Percentiles rank a stretch among this genome's conserved stretches.
phyloP scores from a whole-genome alignment of 2,797 vertebrate species.

The Pseudotriccus pelzelni region DNA sequence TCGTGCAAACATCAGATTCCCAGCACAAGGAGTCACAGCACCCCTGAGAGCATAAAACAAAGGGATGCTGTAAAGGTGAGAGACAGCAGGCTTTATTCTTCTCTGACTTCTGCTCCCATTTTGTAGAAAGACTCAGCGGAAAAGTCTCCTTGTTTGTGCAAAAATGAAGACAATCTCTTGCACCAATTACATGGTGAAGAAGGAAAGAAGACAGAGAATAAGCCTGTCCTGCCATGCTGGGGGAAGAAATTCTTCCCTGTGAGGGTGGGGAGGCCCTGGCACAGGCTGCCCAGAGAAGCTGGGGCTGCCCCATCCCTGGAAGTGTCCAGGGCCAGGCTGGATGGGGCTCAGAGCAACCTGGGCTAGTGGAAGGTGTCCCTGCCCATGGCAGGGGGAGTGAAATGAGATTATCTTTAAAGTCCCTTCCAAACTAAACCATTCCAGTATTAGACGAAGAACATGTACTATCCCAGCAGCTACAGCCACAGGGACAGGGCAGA shows the following conservation, averaged over 20 bases:
- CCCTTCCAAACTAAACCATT: background rate
- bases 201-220: background rate
- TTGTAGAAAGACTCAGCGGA: background rate
- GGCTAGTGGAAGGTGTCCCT: background rate
- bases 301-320: background rate
- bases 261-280: background rate
- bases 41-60: conserved; percentile 48
- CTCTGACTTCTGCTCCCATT: background rate
- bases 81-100: background rate
- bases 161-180: background rate
- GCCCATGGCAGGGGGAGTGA: background rate
- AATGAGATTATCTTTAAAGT: background rate
- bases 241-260: background rate
- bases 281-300: background rate
- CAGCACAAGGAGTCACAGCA: background rate
- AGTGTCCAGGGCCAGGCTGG: background rate
- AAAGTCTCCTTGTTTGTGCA: background rate
- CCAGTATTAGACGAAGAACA: background rate
- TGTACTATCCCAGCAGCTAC: fast-evolving
- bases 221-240: background rate
- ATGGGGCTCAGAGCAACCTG: background rate
- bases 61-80: conserved; percentile 38
- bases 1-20: conserved; percentile 26
- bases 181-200: background rate
- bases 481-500: background rate